Conservation (phyloP, 2,888 invertebrate genomes). For the Cerceris rybyensis region DNA sequence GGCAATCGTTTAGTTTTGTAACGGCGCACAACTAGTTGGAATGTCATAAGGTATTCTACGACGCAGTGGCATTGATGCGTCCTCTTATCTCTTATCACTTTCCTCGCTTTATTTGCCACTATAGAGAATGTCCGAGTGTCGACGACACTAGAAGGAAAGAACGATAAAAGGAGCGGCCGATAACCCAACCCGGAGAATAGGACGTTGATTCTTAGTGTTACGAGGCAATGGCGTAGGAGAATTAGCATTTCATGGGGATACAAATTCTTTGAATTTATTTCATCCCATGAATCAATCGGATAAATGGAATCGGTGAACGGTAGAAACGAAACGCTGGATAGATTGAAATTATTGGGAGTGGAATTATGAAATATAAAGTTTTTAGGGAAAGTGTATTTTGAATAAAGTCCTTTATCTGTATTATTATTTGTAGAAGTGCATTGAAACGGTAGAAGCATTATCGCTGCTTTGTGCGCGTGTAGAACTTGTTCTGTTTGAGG, state of each 20-base stretch:
- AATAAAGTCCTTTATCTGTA: no score
- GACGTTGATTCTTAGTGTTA: constrained; percentile 23
- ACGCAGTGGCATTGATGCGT: constrained; percentile 15
- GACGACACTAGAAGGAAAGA: constrained; percentile 23
- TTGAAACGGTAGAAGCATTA: no score
- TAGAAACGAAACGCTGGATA: no score
- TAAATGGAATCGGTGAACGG: not conserved
- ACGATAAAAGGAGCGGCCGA: constrained; percentile 46
- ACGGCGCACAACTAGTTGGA: not conserved
- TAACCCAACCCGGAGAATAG: constrained; percentile 42
- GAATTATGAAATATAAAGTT: no score
- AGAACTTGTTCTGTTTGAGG: no score
- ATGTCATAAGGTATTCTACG: not conserved
- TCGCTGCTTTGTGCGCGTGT: no score
- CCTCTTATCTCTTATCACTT: constrained; percentile 40
- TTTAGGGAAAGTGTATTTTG: no score
- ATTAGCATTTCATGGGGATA: not conserved
- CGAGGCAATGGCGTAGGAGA: constrained; percentile 31
- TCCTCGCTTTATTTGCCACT: constrained; percentile 13
- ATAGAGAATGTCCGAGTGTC: constrained; percentile 16
- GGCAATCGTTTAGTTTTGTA: not conserved
- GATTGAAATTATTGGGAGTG: no score
- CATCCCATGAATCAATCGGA: not conserved
- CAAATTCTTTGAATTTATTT: not conserved
- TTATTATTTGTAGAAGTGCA: no score